Evolutionary conservation across 2,113 vertebrate species (phyloP), one percentile per base, ranked within the genome.

Genomic region (Shinisaurus crocodilurus): DNA sequence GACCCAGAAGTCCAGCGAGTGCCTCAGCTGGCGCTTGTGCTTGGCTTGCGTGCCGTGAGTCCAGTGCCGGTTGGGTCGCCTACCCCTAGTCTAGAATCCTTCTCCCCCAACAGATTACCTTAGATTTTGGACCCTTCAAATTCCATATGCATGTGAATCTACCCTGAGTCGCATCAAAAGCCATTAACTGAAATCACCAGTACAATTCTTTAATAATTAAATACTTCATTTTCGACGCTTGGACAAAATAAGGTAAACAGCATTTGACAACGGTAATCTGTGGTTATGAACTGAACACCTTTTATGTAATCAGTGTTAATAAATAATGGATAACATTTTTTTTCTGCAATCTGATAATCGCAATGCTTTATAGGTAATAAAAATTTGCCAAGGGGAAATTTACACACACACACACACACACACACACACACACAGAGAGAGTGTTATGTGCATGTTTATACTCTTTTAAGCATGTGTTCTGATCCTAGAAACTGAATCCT

Each of bases 261-360:
- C 82, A 84, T 75, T 86, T 75, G 29, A n/a, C 48, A 29, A 9
- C 40, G 23, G 34, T 57, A 40, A 86, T 86, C 85, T 75, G 48
- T 86, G 48, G 50, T 57, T 86, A 40, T 57, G 37, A 57, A 86
- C 27, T 16, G 32, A 86, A 37, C 37, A 16, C 37, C n/a, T 75
- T 86, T 72, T 57, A 75, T 40, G 50, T 50, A 74, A 40, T 85
- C 65, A 70, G 72, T 85, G 43, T 75, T 75, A 29, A 57, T 86
- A 86, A 86, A 86, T 86, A 75, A 86, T 86, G 85, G 70, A 86
- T 86, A 57, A 29, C 18, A 57, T 85, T 43, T 8, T 40, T 75
- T 69, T 75, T 60, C 48, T 86, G 70, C 48, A 74, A n/a, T 57
- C 34, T 72, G 34, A 75, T 40, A 54, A 86, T 75, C 75, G 75